These are phyloP conservation scores for Drosophila maculinotata DNA, from an alignment of 2,888 invertebrate species.

Conservation along the genomic window DNA sequence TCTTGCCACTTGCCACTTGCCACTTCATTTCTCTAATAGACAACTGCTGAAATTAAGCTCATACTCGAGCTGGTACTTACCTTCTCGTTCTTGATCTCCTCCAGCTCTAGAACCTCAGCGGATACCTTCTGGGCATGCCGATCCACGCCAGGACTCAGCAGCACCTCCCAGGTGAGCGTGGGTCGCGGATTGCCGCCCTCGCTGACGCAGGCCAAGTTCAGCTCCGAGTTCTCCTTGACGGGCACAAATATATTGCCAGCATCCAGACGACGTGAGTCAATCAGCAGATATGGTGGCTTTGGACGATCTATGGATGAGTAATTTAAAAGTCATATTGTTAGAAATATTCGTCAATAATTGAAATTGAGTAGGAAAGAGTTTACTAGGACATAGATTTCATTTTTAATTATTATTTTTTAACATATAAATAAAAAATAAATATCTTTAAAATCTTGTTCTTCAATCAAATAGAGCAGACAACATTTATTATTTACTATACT, in stretches of 20 bases:
- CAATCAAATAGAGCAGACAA: too few relatives aligned
- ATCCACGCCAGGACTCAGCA: conserved; percentile 87
- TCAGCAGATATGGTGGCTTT: conserved; percentile 93
- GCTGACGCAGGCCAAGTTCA: conserved; percentile 93
- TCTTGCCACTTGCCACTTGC: too few relatives aligned
- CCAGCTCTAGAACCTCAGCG: conserved; percentile 85
- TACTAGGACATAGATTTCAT: too few relatives aligned
- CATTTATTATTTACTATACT: too few relatives aligned
- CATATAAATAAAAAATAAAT: too few relatives aligned
- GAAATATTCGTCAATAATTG: background rate
- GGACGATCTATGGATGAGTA: conserved; percentile 89
- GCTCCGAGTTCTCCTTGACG: conserved; percentile 93
- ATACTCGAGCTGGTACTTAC: conserved; percentile 68
- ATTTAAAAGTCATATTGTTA: background rate
- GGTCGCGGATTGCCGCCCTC: conserved; percentile 92
- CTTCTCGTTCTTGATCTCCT: conserved; percentile 85
- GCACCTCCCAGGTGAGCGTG: conserved; percentile 85
- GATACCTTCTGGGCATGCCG: conserved; percentile 86
- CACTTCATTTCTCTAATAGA: conserved; percentile 18
- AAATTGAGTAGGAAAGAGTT: too few relatives aligned
- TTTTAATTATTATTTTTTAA: too few relatives aligned
- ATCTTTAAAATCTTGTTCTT: too few relatives aligned
- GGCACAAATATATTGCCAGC: conserved; percentile 95
- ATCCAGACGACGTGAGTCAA: conserved; percentile 93
- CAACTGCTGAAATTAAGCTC: too few relatives aligned